A percentile compares a stretch with the other conserved stretches of the same genome.
These are phyloP conservation scores for Ceryle rudis DNA, from an alignment of 2,797 vertebrate genomes.

Conservation along the genomic window DNA sequence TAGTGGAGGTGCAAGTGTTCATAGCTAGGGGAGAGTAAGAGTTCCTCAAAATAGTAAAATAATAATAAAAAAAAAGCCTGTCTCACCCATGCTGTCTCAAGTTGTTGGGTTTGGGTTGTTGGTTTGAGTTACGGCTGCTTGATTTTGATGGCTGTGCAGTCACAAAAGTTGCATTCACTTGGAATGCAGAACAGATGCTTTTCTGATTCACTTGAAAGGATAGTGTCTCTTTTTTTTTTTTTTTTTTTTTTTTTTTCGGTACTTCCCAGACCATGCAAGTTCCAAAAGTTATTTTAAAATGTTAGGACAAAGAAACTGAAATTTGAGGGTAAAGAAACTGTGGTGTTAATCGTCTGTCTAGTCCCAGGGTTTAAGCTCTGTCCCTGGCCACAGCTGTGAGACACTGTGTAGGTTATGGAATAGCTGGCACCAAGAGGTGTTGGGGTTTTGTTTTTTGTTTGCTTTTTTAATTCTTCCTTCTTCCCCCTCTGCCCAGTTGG, in stretches of 20 bases:
- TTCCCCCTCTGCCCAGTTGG: neutral
- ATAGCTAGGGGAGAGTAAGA: neutral
- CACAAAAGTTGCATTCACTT: neutral
- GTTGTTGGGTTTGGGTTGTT: neutral
- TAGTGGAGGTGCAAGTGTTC: neutral
- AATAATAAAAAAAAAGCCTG: no score
- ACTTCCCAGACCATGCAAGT: neutral
- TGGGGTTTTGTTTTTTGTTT: neutral
- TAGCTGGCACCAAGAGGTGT: neutral
- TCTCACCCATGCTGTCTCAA: neutral
- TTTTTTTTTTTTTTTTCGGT: neutral
- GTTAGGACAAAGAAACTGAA: neutral
- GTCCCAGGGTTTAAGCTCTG: neutral
- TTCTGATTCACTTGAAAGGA: neutral
- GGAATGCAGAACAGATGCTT: constrained; percentile 35
- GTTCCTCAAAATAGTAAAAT: neutral
- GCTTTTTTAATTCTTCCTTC: neutral
- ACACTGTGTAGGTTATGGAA: neutral
- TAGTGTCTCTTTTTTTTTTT: neutral
- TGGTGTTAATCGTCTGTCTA: neutral
- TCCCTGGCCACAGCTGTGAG: neutral
- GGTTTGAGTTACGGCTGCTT: neutral
- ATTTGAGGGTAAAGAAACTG: neutral
- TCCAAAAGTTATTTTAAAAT: constrained; percentile 17
- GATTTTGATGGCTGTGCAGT: neutral